Evolutionary conservation across 1,140 invertebrate genomes (phyloP), one percentile per base, ranked within the genome.

Genomic region (Cataglyphis hispanica): DNA sequence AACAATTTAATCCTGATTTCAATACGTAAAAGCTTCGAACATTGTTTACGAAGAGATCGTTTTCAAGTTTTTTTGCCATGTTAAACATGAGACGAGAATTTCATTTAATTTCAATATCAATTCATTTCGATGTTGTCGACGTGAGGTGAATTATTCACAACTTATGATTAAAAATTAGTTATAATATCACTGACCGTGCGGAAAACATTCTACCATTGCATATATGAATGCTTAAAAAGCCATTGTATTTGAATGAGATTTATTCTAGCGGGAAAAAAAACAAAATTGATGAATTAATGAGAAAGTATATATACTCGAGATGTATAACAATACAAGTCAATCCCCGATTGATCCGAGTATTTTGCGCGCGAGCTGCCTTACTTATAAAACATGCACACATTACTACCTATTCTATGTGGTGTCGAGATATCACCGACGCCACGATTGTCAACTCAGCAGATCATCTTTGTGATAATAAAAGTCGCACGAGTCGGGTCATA

Each of bases 211-310:
- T 13, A 75, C 11, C 16, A 2, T 34, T 16, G 8, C 40, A 46
- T 37, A 22, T 13, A 16, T 5, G 63, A 40, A 53, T 19, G 31
- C 22, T 69, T 56, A 31, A 80, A n/a, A 8, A 50, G 46, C 22
- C 50, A 16, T 80, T 67, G 25, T 31, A 25, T 37, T 50, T 16
- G 63, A 58, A 40, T n/a, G 25, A 66, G 34, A 69, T 8, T n/a
- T 40, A 69, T 67, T n/a, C 7, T 16, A 34, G 1, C 0, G 40
- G 5, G 25, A 50, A 34, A 50, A 50, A 50, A 50, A 1, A 3
- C 22, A 67, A 67, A 67, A 80, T 67, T 25, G 63, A 22, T 40
- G 61, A 40, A 27, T 67, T 80, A 69, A 78, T 78, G 43, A 67
- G 31, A 78, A 67, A 69, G 34, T 53, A 69, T 37, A 31, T 22